Evolutionary conservation across 1,140 invertebrate genomes (phyloP), one percentile per base, ranked within the genome.

Genomic region (Apis florea): DNA sequence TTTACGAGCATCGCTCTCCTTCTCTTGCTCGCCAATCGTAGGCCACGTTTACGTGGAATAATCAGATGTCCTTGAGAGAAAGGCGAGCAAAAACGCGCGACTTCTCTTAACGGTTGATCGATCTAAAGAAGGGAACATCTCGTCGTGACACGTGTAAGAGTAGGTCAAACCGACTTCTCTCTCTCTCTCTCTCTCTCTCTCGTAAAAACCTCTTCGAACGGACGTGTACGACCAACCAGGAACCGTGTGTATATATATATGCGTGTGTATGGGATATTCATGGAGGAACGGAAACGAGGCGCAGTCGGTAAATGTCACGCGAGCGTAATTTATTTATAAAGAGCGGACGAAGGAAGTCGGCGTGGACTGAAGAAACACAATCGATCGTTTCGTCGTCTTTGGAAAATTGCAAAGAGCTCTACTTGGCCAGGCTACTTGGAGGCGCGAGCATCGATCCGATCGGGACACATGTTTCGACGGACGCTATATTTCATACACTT

Each of bases 311-410:
- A 87, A 90, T 87, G 86, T 89, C 88, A 88, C 88, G 88, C 79
- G 85, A 90, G 74, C 70, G 70, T 87, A 89, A 90, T 85, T 90
- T 89, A 89, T 90, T 89, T 90, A 90, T 77, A 71, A 76, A 49
- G 53, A 54, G 47, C 72, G 31, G 51, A 49, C 61, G 26, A 40
- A 40, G 3, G 4, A 31, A 31, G 26, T 31, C 26, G 31, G 31
- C 31, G n/a, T n/a, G n/a, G n/a, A n/a, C n/a, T n/a, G n/a, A n/a
- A n/a, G n/a, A n/a, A n/a, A n/a, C n/a, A n/a, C n/a, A n/a, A n/a
- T n/a, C n/a, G n/a, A n/a, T n/a, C n/a, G n/a, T n/a, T n/a, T n/a
- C n/a, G n/a, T n/a, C n/a, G n/a, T n/a, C n/a, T n/a, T n/a, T n/a
- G n/a, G n/a, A n/a, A n/a, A n/a, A n/a, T n/a, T n/a, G n/a, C n/a